Conservation (phyloP, 1,140 invertebrate genomes). For the Listronotus oregonensis region DNA sequence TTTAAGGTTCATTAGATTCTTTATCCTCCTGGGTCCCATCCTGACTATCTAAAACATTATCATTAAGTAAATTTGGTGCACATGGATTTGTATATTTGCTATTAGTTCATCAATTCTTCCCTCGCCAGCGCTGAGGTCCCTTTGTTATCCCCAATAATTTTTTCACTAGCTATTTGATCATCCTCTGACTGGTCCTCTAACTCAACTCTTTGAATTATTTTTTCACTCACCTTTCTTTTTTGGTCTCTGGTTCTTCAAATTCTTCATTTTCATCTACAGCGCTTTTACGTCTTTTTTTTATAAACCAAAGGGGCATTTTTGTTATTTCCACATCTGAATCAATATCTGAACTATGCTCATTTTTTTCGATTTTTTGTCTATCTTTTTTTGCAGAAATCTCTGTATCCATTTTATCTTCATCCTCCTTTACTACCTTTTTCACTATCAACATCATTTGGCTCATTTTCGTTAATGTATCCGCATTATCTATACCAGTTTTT, state of each 20-base stretch:
- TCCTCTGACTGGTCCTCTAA: no score
- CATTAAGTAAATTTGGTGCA: conserved; percentile 3
- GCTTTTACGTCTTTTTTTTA: not conserved
- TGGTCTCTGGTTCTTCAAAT: not conserved
- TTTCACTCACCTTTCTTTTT: conserved; percentile 11
- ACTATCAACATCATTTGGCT: not conserved
- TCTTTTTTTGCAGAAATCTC: no score
- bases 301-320: not conserved
- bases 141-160: no score
- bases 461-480: not conserved
- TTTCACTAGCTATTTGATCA: no score
- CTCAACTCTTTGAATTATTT: not conserved
- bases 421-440: not conserved
- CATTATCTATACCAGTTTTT: not conserved
- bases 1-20: not conserved
- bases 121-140: no score
- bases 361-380: no score
- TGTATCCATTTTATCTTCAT: no score
- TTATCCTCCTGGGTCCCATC: not conserved
- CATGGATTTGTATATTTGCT: not conserved
- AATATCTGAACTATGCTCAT: no score
- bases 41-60: conserved; percentile 15
- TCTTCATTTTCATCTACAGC: not conserved
- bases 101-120: not conserved
- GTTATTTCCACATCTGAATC: not conserved